Percentiles rank a stretch among this genome's conserved stretches.
Conservation (phyloP, 2,797 vertebrate genomes). For the Hydrolagus colliei region DNA sequence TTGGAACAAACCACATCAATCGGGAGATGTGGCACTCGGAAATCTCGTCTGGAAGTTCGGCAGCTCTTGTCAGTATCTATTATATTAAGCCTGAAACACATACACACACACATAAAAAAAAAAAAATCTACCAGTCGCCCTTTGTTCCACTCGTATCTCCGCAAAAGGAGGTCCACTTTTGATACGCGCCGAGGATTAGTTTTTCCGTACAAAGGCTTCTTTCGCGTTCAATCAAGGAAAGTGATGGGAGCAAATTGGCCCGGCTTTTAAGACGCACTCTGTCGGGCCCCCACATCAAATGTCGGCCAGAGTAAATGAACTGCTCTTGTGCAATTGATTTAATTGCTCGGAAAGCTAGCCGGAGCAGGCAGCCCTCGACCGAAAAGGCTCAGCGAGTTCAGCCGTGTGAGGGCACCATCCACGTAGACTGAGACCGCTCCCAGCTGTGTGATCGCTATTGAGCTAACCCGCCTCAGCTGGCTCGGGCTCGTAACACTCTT, state of each 20-base stretch:
- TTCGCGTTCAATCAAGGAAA: constrained; percentile 27
- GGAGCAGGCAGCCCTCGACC: too few relatives aligned
- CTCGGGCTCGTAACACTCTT: background rate
- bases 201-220: constrained; percentile 29
- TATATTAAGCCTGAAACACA: constrained; percentile 7
- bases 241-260: constrained; percentile 28
- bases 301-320: constrained; percentile 16
- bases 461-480: background rate
- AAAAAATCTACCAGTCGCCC: background rate
- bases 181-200: constrained; percentile 8
- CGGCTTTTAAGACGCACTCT: constrained; percentile 24
- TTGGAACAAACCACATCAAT: background rate
- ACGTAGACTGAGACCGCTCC: background rate
- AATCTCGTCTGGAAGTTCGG: background rate
- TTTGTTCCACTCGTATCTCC: constrained; percentile 3
- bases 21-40: background rate
- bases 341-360: background rate
- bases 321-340: constrained; percentile 27
- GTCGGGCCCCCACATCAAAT: constrained; percentile 25
- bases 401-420: background rate
- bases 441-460: background rate
- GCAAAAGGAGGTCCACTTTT: background rate
- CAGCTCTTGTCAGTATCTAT: background rate
- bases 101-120: too few relatives aligned
- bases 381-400: constrained; percentile 9